Conservation (phyloP, 2,113 vertebrate species). For the Nerophis lumbriciformis region DNA sequence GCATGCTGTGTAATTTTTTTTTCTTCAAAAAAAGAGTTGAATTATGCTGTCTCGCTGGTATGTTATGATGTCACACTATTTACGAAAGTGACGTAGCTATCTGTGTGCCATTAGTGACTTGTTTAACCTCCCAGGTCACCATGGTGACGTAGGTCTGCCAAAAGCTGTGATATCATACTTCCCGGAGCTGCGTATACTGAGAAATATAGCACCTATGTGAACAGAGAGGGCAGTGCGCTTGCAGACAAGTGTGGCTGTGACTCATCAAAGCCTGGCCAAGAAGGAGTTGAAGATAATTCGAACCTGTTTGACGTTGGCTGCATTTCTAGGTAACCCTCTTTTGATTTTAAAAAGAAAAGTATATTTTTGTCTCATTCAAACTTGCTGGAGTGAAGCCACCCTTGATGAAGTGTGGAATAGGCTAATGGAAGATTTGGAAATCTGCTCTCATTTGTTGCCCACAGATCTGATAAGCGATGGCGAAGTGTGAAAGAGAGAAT, state of each 20-base stretch:
- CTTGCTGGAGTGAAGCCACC: slow-evolving; percentile 82
- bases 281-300: slow-evolving; percentile 94
- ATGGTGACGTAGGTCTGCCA: slow-evolving; percentile 87
- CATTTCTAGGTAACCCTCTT: neutral
- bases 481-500: slow-evolving; percentile 92
- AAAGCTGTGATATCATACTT: slow-evolving; percentile 86
- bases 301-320: slow-evolving; percentile 83
- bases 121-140: slow-evolving; percentile 76
- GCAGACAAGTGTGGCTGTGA: slow-evolving; percentile 85
- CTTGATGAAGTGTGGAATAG: slow-evolving; percentile 79
- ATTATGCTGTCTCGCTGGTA: too few relatives aligned
- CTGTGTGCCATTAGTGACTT: too few relatives aligned
- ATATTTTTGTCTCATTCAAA: slow-evolving; percentile 54
- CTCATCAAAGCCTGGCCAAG: slow-evolving; percentile 84
- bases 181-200: slow-evolving; percentile 92
- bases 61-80: too few relatives aligned
- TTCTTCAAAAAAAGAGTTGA: too few relatives aligned
- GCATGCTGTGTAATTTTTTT: too few relatives aligned
- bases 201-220: slow-evolving; percentile 87
- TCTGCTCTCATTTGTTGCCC: slow-evolving; percentile 18
- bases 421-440: slow-evolving; percentile 75
- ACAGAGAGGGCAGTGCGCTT: slow-evolving; percentile 89
- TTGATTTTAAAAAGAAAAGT: slow-evolving; percentile 10
- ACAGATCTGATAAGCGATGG: slow-evolving; percentile 92
- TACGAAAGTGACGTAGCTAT: neutral